Base-by-base conservation (phyloP, 2,888 invertebrate genomes). In the Onchidella celtica region DNA sequence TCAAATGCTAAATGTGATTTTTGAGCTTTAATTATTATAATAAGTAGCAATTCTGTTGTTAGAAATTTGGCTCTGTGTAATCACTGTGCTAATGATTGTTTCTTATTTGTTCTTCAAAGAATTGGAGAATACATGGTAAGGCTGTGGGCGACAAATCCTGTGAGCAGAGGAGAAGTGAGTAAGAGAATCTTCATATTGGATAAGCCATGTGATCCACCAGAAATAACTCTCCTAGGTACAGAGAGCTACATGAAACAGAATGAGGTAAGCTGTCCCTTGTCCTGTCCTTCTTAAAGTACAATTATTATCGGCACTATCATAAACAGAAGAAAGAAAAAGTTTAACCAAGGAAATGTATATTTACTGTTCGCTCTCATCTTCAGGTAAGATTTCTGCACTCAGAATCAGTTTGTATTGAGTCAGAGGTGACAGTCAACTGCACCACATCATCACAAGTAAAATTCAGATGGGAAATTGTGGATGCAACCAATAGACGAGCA, bases 81-180 rank as follows among this genome's bases (percentile, higher is more conserved):
- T n/a, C n/a, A n/a, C n/a, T n/a, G n/a, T n/a, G n/a, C n/a, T n/a
- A n/a, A n/a, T n/a, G n/a, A n/a, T n/a, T n/a, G n/a, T n/a, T n/a
- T n/a, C n/a, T n/a, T n/a, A n/a, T n/a, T n/a, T 66, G 66, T 11
- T 38, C 63, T 14, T 88, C 87, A 29, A 88, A 93, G 93, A 36
- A 84, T 87, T 76, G 91, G 90, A 32, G 89, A 88, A 47, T 93
- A 90, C 80, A 85, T 86, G 29, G 87, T 93, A 21, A 85, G 86
- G 4, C 85, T 92, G 65, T 83, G 85, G 40, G 91, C 90, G 0
- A 75, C 81, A 57, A 93, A 92, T 78, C 86, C 86, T 11, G 87
- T 92, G 17, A 89, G 92, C 70, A 86, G 84, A n/a, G 85, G 82
- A 27, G 86, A 87, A n/a, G 87, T 88, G 4, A 86, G 82, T 4